Conservation (phyloP, 2,113 vertebrate genomes). For the Perca flavescens region DNA sequence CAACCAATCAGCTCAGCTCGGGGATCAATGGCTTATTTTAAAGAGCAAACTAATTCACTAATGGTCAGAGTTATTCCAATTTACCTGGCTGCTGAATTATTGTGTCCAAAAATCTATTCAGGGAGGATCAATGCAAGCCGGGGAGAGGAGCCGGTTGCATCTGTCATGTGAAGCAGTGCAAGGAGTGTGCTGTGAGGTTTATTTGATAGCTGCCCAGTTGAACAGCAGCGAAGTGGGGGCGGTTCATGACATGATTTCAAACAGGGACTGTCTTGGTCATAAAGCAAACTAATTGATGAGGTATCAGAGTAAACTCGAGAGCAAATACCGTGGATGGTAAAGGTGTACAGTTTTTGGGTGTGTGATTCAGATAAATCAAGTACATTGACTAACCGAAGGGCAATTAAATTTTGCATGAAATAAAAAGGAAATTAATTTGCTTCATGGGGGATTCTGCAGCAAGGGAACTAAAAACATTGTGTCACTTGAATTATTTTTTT, state of each 20-base stretch:
- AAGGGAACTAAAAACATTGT: slow-evolving; percentile 42
- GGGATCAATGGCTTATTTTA: slow-evolving; percentile 84
- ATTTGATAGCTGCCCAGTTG: slow-evolving; percentile 67
- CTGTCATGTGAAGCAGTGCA: slow-evolving; percentile 63
- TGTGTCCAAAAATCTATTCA: slow-evolving; percentile 73
- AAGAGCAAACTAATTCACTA: slow-evolving; percentile 87
- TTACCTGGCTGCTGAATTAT: slow-evolving; percentile 84
- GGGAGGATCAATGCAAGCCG: slow-evolving; percentile 70
- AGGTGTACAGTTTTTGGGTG: slow-evolving; percentile 15
- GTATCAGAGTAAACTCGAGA: slow-evolving; percentile 53
- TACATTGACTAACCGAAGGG: slow-evolving; percentile 30
- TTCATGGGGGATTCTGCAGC: slow-evolving; percentile 26
- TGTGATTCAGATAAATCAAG: slow-evolving; percentile 61
- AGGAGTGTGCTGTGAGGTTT: slow-evolving; percentile 46
- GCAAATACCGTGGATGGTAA: slow-evolving; percentile 41
- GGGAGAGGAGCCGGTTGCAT: slow-evolving; percentile 45
- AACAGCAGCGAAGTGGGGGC: slow-evolving; percentile 51
- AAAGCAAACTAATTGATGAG: slow-evolving; percentile 82
- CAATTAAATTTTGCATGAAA: slow-evolving; percentile 70
- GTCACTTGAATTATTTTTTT: slow-evolving; percentile 6
- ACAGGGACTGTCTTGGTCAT: slow-evolving; percentile 67
- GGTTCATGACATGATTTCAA: slow-evolving; percentile 66
- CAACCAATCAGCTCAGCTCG: slow-evolving; percentile 79
- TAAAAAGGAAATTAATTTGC: slow-evolving; percentile 51
- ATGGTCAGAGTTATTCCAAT: slow-evolving; percentile 87